phyloP scores from a whole-genome alignment of 2,113 vertebrate species.

The Brachyhypopomus gauderio region DNA sequence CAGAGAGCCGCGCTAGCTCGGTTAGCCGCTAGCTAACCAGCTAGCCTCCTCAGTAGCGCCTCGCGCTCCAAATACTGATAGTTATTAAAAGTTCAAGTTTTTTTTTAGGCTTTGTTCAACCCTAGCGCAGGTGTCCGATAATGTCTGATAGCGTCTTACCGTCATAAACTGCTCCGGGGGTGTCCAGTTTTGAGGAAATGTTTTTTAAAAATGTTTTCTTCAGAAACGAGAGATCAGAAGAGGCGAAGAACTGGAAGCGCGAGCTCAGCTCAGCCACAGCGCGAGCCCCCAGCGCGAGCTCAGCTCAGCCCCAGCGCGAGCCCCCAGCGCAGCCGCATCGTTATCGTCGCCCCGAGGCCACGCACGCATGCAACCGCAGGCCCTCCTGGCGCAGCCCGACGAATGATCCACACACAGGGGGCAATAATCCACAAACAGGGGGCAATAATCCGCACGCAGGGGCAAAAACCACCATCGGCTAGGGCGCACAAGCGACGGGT shows the following conservation, averaged over 20 bases:
- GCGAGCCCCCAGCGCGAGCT: too few relatives aligned
- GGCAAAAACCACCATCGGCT: slow-evolving; percentile 68
- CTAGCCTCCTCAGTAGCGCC: too few relatives aligned
- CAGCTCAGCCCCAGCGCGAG: slow-evolving; percentile 66
- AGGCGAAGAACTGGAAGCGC: slow-evolving; percentile 58
- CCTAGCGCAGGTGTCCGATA: too few relatives aligned
- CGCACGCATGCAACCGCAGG: slow-evolving; percentile 42
- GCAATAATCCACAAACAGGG: slow-evolving; percentile 67
- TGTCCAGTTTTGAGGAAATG: slow-evolving; percentile 77
- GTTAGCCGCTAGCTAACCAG: too few relatives aligned
- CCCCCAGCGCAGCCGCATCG: slow-evolving; percentile 63
- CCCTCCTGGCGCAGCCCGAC: slow-evolving; percentile 70
- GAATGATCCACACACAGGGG: slow-evolving; percentile 68
- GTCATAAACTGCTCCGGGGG: slow-evolving; percentile 80
- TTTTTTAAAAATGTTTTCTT: slow-evolving; percentile 55
- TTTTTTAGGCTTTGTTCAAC: too few relatives aligned
- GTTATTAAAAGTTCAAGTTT: too few relatives aligned
- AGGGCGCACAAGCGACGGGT: slow-evolving; percentile 1
- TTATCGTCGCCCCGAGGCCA: slow-evolving; percentile 56
- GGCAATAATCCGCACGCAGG: background rate
- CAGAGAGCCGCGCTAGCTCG: too few relatives aligned
- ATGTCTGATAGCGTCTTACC: slow-evolving; percentile 66
- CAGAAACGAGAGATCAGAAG: slow-evolving; percentile 56
- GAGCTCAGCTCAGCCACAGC: slow-evolving; percentile 69
- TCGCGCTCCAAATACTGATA: too few relatives aligned